These are phyloP conservation scores for Odocoileus virginianus DNA, from an alignment of 2,113 vertebrate genomes.

Conservation along the genomic window DNA sequence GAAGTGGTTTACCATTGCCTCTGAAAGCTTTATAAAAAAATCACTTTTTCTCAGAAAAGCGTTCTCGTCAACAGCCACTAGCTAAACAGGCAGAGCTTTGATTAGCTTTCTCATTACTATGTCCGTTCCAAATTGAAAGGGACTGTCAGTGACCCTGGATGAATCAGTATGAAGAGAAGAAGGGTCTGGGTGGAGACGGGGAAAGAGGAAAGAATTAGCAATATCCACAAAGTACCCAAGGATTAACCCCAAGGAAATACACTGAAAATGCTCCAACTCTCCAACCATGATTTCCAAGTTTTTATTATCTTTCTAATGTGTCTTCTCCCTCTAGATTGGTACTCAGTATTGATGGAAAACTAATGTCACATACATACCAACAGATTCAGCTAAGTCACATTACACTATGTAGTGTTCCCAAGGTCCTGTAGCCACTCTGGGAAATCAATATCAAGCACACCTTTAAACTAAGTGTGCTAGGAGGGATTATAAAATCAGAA, in stretches of 20 bases:
- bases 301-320: not conserved
- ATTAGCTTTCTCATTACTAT: not conserved
- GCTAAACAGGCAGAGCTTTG: not conserved
- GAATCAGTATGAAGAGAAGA: not conserved
- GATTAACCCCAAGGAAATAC: not conserved
- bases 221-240: not conserved
- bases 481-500: not conserved
- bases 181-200: rapidly evolving
- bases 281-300: not conserved
- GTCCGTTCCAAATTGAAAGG: not conserved
- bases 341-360: not conserved
- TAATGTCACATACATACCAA: not conserved
- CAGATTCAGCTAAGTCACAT: not conserved
- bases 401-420: not conserved
- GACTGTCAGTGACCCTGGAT: not conserved
- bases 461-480: not conserved
- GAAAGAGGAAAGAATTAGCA: not conserved
- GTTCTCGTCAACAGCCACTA: not conserved
- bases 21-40: not conserved
- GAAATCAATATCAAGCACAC: not conserved
- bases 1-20: not conserved
- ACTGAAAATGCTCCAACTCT: rapidly evolving
- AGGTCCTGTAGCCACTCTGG: not conserved
- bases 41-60: not conserved
- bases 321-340: not conserved